Evolutionary conservation across 2,797 vertebrate genomes (phyloP).

Genomic region (Mormyrus proboscirostris): DNA sequence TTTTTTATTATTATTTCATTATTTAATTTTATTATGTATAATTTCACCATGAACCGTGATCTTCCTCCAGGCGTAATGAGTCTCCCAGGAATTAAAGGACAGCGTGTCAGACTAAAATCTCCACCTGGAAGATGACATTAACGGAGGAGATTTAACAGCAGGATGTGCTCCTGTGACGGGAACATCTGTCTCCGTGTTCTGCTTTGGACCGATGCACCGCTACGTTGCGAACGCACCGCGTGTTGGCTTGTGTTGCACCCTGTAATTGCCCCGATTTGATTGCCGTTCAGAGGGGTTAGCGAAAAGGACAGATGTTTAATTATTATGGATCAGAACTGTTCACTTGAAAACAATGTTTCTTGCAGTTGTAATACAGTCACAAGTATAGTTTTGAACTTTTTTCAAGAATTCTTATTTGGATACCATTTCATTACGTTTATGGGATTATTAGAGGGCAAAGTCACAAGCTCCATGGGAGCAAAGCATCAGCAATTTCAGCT

Average conservation of each 20-base stretch:
- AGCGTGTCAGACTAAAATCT: conserved; percentile 26
- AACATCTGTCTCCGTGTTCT: conserved; percentile 44
- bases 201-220: conserved; percentile 23
- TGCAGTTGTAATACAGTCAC: neutral
- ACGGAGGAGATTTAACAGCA: conserved; percentile 26
- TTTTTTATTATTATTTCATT: conserved; percentile 35
- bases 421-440: neutral
- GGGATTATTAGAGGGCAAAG: neutral
- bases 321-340: conserved; percentile 15
- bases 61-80: conserved; percentile 55
- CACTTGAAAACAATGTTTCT: neutral
- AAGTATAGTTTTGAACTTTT: neutral
- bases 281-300: neutral
- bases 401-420: neutral
- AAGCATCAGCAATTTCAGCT: neutral
- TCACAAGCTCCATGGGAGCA: neutral
- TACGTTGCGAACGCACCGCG: neutral
- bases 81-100: conserved; percentile 36
- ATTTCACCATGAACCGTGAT: conserved; percentile 63
- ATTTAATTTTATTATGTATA: conserved; percentile 42
- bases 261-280: neutral
- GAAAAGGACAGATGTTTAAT: conserved; percentile 13
- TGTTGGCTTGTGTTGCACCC: neutral
- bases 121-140: conserved; percentile 24
- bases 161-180: conserved; percentile 37